A percentile compares a stretch with the other conserved stretches of the same genome.
These are phyloP conservation scores for Tanytarsus gracilentus DNA, from an alignment of 2,888 invertebrate species.

Conservation along the genomic window DNA sequence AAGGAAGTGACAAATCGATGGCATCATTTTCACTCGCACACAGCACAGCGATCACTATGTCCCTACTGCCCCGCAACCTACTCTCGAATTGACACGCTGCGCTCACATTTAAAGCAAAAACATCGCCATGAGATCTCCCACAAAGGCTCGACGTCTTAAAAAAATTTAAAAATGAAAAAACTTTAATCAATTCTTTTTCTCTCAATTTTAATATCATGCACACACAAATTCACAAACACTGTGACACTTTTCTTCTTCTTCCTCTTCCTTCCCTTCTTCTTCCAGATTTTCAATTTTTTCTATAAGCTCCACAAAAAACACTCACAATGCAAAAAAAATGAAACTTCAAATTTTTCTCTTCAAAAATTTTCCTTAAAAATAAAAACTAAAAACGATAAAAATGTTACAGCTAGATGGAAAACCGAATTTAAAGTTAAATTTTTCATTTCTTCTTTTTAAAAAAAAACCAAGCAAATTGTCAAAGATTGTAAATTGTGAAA, in stretches of 20 bases:
- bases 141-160: neutral
- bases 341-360: neutral
- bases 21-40: constrained; percentile 81
- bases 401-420: constrained; percentile 11
- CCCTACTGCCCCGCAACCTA: constrained; percentile 79
- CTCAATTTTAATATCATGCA: neutral
- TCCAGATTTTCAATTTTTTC: no score
- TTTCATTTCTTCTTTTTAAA: neutral
- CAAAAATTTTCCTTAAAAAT: neutral
- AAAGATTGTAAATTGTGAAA: neutral
- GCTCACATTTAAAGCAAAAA: constrained; percentile 70
- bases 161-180: no score
- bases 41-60: constrained; percentile 68
- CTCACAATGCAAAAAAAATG: neutral
- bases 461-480: neutral
- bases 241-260: no score
- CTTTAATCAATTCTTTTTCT: neutral
- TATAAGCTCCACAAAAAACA: neutral
- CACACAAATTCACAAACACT: neutral
- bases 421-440: constrained; percentile 9
- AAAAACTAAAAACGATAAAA: neutral
- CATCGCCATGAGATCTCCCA: constrained; percentile 42
- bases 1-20: constrained; percentile 81
- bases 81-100: constrained; percentile 78
- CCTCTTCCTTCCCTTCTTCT: no score